Conservation (phyloP, 2,113 vertebrate genomes). For the Saccopteryx bilineata region DNA sequence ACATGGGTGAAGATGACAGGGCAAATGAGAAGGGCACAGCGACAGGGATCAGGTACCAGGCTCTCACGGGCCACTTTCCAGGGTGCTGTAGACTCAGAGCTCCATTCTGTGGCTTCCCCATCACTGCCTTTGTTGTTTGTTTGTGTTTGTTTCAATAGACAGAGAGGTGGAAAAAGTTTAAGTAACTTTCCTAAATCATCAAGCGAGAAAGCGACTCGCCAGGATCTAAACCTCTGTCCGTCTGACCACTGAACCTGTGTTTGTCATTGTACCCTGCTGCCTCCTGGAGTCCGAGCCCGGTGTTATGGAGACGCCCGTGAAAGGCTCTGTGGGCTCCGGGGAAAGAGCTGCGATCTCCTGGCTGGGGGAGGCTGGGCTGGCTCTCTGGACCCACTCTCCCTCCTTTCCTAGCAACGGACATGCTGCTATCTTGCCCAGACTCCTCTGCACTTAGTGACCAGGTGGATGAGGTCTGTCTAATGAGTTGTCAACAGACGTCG, state of each 20-base stretch:
- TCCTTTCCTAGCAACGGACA: not conserved
- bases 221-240: not conserved
- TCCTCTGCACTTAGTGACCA: not conserved
- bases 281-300: not conserved
- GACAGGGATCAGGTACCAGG: rapidly evolving
- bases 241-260: not conserved
- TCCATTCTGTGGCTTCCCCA: not conserved
- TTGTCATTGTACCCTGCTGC: not conserved
- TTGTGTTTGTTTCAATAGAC: not conserved
- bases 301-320: not conserved
- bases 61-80: not conserved
- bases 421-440: not conserved
- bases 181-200: not conserved
- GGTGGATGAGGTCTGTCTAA: not conserved
- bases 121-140: not conserved
- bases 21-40: not conserved
- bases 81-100: rapidly evolving
- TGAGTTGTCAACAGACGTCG: not conserved
- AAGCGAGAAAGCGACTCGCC: not conserved
- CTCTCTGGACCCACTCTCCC: not conserved
- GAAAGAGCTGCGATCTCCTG: not conserved
- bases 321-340: rapidly evolving
- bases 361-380: not conserved
- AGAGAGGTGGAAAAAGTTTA: not conserved
- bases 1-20: rapidly evolving